A percentile compares a stretch with the other conserved stretches of the same genome.
Conservation (phyloP, 2,888 invertebrate genomes). For the Geophilus truncorum region DNA sequence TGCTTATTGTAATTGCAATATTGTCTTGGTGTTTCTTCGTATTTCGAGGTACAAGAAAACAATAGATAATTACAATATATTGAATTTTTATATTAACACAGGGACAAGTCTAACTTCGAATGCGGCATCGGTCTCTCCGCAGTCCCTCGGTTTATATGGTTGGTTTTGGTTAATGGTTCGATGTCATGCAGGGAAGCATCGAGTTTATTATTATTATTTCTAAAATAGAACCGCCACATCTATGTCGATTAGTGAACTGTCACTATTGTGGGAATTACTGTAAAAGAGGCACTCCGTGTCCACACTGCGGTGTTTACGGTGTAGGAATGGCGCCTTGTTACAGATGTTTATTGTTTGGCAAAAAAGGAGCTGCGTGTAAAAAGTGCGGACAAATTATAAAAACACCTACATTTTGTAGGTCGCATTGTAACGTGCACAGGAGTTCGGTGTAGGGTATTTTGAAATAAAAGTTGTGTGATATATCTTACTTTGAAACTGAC, state of each 20-base stretch:
- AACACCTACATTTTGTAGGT: neutral
- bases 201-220: neutral
- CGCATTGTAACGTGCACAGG: neutral
- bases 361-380: neutral
- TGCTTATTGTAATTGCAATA: neutral
- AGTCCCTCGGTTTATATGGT: neutral
- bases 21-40: neutral
- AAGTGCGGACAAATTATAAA: neutral
- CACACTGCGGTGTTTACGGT: neutral
- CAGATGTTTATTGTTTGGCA: neutral
- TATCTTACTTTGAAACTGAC: too few relatives aligned
- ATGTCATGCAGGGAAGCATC: too few relatives aligned
- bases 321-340: neutral
- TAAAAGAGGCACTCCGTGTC: neutral
- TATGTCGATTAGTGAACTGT: neutral
- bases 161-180: neutral
- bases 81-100: neutral
- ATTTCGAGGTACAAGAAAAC: neutral
- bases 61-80: neutral
- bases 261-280: neutral
- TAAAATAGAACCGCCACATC: neutral
- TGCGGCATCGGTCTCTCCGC: neutral
- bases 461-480: too few relatives aligned
- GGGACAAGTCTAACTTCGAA: neutral
- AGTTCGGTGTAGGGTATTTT: too few relatives aligned